These are phyloP conservation scores for Turritopsis dohrnii DNA, from an alignment of 30 jellyfish, hydroid and myxozoan genomes.

Conservation along the genomic window DNA sequence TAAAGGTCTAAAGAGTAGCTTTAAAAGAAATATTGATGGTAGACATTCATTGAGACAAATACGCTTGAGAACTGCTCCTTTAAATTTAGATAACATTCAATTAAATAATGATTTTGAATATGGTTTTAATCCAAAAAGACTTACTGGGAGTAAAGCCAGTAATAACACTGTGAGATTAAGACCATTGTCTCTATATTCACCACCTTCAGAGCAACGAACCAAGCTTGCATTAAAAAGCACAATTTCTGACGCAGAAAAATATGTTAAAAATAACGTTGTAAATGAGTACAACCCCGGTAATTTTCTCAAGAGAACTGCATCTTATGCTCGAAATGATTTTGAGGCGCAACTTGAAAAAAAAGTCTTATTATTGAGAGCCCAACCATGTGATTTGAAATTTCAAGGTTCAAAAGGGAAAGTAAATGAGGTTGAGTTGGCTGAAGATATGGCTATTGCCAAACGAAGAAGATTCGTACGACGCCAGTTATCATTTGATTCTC, in stretches of 20 bases:
- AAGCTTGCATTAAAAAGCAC: background rate
- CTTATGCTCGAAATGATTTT: slow-evolving; percentile 68
- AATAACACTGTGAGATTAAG: slow-evolving; percentile 20
- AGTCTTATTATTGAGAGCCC: slow-evolving; percentile 49
- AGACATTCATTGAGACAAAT: slow-evolving; percentile 21
- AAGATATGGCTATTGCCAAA: slow-evolving; percentile 35
- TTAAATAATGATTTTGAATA: slow-evolving; percentile 66
- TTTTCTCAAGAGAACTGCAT: slow-evolving; percentile 22
- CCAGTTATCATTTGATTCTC: slow-evolving; percentile 85
- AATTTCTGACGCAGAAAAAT: slow-evolving; percentile 2
- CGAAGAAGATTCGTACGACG: slow-evolving; percentile 35
- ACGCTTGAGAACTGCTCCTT: background rate
- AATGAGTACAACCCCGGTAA: background rate
- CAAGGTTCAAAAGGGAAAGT: slow-evolving; percentile 51
- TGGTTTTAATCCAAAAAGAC: slow-evolving; percentile 76
- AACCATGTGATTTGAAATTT: slow-evolving; percentile 69
- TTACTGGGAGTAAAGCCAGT: slow-evolving; percentile 30
- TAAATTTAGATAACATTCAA: slow-evolving; percentile 60
- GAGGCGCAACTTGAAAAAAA: slow-evolving; percentile 77
- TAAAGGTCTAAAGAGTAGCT: background rate
- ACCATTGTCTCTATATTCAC: slow-evolving; percentile 54
- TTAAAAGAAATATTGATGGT: slow-evolving; percentile 12
- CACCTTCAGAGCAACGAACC: slow-evolving; percentile 40
- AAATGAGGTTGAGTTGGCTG: slow-evolving; percentile 38
- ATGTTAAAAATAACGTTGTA: background rate